Evolutionary conservation across 1,140 invertebrate species (phyloP).

Genomic region (Nilaparvata lugens): DNA sequence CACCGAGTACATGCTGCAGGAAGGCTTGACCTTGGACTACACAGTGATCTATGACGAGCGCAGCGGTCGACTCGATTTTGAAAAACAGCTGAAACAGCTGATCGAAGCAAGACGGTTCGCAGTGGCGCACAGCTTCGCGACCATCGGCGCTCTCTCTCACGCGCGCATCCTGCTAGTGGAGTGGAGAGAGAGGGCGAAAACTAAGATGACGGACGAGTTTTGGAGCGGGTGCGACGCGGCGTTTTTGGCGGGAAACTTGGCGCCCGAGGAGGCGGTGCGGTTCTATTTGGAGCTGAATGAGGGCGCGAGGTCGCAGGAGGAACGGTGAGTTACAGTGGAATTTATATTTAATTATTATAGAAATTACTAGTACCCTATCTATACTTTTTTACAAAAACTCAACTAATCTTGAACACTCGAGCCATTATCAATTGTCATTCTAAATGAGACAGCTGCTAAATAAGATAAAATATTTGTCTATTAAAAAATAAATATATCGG

Average conservation of each 20-base stretch:
- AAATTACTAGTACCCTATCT: no score
- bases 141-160: background rate
- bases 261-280: background rate
- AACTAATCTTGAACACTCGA: no score
- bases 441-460: no score
- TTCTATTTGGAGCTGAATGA: background rate
- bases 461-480: no score
- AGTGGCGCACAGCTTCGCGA: background rate
- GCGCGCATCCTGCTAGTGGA: background rate
- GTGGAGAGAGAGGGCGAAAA: background rate
- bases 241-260: background rate
- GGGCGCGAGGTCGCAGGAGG: background rate
- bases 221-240: background rate
- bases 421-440: no score
- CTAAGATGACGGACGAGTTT: background rate
- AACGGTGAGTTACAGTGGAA: background rate
- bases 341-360: no score
- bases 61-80: background rate
- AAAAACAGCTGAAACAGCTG: background rate
- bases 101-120: background rate
- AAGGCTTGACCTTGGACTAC: background rate
- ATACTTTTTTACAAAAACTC: no score
- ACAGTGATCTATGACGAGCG: background rate
- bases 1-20: background rate
- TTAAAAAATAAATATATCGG: no score